A percentile compares a stretch with the other conserved stretches of the same genome.
Conservation (phyloP, 2,797 vertebrate species). For the Rhyacichthys aspro region DNA sequence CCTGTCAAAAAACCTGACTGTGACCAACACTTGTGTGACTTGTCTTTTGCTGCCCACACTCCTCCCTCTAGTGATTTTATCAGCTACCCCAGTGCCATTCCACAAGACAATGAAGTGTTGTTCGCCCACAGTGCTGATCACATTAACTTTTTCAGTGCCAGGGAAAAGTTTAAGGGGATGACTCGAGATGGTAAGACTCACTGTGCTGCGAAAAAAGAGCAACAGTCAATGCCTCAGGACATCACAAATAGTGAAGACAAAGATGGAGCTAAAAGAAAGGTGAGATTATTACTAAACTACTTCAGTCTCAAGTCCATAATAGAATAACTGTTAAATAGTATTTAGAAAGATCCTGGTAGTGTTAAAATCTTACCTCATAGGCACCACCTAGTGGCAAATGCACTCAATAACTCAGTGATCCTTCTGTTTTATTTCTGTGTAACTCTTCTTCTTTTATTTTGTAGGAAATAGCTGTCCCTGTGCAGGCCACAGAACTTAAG, state of each 20-base stretch:
- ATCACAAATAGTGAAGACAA: conserved; percentile 36
- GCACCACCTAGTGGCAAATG: conserved; percentile 46
- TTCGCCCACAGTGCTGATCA: conserved; percentile 87
- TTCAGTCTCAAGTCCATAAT: no score
- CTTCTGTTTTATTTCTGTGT: neutral
- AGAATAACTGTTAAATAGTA: no score
- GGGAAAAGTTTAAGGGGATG: conserved; percentile 95
- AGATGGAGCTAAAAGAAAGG: conserved; percentile 61
- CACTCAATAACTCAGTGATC: neutral
- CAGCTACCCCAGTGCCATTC: conserved; percentile 65
- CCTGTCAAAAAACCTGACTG: conserved; percentile 57
- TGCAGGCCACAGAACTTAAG: conserved; percentile 65
- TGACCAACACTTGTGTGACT: conserved; percentile 60
- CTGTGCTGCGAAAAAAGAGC: conserved; percentile 70
- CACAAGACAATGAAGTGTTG: conserved; percentile 57
- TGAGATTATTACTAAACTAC: conserved; percentile 23
- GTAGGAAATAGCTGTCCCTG: conserved; percentile 48
- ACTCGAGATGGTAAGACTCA: conserved; percentile 85
- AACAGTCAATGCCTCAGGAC: conserved; percentile 44
- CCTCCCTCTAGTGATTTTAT: conserved; percentile 46
- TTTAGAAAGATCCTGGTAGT: no score
- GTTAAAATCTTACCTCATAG: neutral
- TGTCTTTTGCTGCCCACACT: conserved; percentile 34
- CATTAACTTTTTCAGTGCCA: conserved; percentile 96
- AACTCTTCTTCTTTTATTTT: conserved; percentile 8